Evolutionary conservation across 1,140 invertebrate genomes (phyloP).

Genomic region (Drosophila fuyamai): DNA sequence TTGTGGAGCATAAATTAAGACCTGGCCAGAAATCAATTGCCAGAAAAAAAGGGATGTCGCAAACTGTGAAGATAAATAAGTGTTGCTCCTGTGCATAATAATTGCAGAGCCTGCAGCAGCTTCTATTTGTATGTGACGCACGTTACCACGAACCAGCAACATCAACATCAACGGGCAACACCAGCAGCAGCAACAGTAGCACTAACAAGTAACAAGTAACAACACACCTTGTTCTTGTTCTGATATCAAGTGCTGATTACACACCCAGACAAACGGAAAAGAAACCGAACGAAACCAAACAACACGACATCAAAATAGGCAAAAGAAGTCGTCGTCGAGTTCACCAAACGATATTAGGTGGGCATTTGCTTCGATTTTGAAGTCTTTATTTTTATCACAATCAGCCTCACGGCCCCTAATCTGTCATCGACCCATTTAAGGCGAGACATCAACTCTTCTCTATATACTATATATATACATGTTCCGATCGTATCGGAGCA

Average conservation of each 20-base stretch:
- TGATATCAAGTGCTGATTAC: conserved; percentile 38
- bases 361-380: conserved; percentile 35
- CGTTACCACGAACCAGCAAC: neutral
- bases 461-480: neutral
- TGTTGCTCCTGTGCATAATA: conserved; percentile 4
- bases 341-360: conserved; percentile 32
- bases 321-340: conserved; percentile 6
- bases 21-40: conserved; percentile 7
- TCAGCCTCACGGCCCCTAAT: conserved; percentile 19
- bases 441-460: conserved; percentile 32
- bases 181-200: conserved; percentile 40
- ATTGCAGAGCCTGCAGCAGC: conserved; percentile 5
- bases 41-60: conserved; percentile 1
- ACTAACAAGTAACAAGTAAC: conserved; percentile 33
- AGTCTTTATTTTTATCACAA: conserved; percentile 20
- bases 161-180: neutral
- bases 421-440: conserved; percentile 40
- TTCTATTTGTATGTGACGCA: conserved; percentile 4
- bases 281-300: neutral
- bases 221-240: conserved; percentile 39
- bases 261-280: conserved; percentile 1
- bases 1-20: neutral
- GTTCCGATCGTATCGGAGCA: conserved; percentile 48
- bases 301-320: conserved; percentile 2
- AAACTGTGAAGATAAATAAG: conserved; percentile 1